Evolutionary conservation across 2,888 invertebrate species (phyloP).

Genomic region (Epinotia bilunana): DNA sequence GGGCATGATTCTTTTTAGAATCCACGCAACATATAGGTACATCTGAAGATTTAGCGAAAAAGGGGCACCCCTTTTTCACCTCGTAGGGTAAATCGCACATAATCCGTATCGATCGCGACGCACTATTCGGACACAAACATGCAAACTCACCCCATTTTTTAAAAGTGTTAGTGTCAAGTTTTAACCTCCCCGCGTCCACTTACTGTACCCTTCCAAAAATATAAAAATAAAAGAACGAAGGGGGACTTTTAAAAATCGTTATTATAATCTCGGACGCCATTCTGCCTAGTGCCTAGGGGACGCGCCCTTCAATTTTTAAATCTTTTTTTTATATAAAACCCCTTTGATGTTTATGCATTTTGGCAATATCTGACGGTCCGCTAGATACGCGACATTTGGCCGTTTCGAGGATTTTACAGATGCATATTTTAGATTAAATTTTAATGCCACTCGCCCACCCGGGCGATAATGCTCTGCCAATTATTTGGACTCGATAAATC

Average conservation of each 20-base stretch:
- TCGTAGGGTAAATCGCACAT: slow-evolving; percentile 23
- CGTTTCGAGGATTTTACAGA: slow-evolving; percentile 76
- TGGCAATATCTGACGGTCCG: slow-evolving; percentile 79
- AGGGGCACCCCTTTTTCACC: slow-evolving; percentile 27
- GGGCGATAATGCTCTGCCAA: slow-evolving; percentile 52
- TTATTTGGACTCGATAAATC: slow-evolving; percentile 63
- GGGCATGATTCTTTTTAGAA: slow-evolving; percentile 1
- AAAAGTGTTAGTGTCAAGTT: slow-evolving; percentile 78
- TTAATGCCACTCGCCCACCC: slow-evolving; percentile 65
- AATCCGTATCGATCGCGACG: slow-evolving; percentile 42
- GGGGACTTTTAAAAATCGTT: slow-evolving; percentile 83
- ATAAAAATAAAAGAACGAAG: slow-evolving; percentile 59
- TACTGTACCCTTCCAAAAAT: slow-evolving; percentile 77
- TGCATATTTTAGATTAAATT: slow-evolving; percentile 82
- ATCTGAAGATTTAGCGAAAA: slow-evolving; percentile 20
- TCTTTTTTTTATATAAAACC: slow-evolving; percentile 79
- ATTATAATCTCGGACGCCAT: slow-evolving; percentile 84
- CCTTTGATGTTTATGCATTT: slow-evolving; percentile 83
- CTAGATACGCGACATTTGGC: slow-evolving; percentile 79
- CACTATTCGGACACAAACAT: slow-evolving; percentile 56
- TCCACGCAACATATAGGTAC: background rate
- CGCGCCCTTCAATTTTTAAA: slow-evolving; percentile 83
- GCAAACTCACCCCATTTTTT: slow-evolving; percentile 72
- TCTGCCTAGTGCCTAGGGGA: slow-evolving; percentile 71
- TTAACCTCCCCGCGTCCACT: slow-evolving; percentile 78